Conservation (phyloP, 2,113 vertebrate genomes). For the Mionectes macconnelli region DNA sequence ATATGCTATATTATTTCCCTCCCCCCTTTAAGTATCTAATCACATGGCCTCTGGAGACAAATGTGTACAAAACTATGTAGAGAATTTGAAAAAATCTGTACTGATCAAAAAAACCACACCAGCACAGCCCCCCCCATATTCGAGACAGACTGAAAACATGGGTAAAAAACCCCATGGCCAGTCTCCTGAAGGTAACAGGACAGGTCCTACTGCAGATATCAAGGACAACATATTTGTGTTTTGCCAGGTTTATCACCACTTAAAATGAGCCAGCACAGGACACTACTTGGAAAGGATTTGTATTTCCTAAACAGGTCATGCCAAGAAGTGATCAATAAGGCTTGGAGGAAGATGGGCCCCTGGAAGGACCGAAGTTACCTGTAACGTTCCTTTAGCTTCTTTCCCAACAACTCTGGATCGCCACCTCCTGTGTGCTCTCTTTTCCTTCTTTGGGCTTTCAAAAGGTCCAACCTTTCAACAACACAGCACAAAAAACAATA, state of each 20-base stretch:
- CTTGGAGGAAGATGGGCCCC: background rate
- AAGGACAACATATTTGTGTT: background rate
- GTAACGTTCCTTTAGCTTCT: slow-evolving; percentile 91
- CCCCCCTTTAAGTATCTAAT: background rate
- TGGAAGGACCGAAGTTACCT: slow-evolving; percentile 77
- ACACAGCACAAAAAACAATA: slow-evolving; percentile 30
- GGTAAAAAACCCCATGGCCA: background rate
- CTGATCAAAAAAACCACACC: background rate
- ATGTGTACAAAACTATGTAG: background rate
- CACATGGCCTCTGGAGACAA: background rate
- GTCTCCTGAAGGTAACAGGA: background rate
- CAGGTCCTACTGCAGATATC: background rate
- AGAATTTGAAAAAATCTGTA: background rate
- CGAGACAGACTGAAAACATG: background rate
- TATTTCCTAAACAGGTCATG: background rate
- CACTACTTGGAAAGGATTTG: background rate
- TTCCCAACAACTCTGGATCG: slow-evolving; percentile 88
- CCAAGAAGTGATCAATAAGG: background rate
- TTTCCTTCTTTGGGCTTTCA: slow-evolving; percentile 97
- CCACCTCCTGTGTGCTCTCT: slow-evolving; percentile 89
- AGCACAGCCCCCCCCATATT: no score
- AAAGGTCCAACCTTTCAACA: slow-evolving; percentile 83
- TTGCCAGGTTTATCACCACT: background rate
- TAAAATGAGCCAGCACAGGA: background rate
- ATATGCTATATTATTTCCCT: background rate